Evolutionary conservation across 2,888 invertebrate genomes (phyloP).

Genomic region (Eupithecia insigniata): DNA sequence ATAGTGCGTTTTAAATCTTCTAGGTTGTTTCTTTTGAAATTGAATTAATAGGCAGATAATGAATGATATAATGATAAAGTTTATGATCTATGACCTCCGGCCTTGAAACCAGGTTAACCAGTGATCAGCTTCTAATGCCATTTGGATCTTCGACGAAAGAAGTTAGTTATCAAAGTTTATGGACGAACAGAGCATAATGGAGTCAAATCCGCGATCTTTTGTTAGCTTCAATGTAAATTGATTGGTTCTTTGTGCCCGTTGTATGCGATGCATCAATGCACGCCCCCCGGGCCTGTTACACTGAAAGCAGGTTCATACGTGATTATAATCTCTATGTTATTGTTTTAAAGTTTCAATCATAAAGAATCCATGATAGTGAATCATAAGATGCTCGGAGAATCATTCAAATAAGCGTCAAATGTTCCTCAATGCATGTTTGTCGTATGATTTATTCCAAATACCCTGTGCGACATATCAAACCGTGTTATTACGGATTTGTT

Average conservation of each 20-base stretch:
- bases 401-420: background rate
- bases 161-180: slow-evolving; percentile 16
- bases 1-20: background rate
- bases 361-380: background rate
- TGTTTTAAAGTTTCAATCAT: slow-evolving; percentile 3
- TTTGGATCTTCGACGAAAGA: slow-evolving; percentile 13
- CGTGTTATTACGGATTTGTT: background rate
- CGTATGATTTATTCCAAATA: background rate
- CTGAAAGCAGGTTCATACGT: background rate
- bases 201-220: slow-evolving; percentile 31
- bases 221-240: slow-evolving; percentile 46
- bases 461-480: background rate
- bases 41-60: slow-evolving; percentile 8
- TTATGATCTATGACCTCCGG: slow-evolving; percentile 16
- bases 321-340: background rate
- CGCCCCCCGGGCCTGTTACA: slow-evolving; percentile 9
- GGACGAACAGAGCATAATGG: slow-evolving; percentile 7
- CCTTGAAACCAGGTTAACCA: slow-evolving; percentile 16
- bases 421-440: background rate
- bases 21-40: slow-evolving; percentile 11
- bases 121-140: background rate
- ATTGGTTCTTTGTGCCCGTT: slow-evolving; percentile 49
- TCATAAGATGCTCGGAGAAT: background rate
- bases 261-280: slow-evolving; percentile 45
- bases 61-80: slow-evolving; percentile 10